Base-by-base conservation (phyloP, 2,888 invertebrate species). In the Brenthis hecate region DNA sequence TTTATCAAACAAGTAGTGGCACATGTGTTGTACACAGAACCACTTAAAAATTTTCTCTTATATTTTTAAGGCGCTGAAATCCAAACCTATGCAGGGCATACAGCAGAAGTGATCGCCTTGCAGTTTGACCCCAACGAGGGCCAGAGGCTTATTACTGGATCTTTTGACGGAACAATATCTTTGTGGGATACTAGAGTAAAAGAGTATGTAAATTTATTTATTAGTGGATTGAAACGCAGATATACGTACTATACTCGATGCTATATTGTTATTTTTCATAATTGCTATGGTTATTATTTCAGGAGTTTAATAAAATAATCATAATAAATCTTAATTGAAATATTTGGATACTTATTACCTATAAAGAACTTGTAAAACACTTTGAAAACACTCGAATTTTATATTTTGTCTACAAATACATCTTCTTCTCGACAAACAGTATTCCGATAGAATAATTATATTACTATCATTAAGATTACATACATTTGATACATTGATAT, bases 161-260 rank as follows among this genome's bases (percentile, higher is more conserved):
- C 97, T 3, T 97, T 97, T 82, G 97, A 97, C 80, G 94, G 95
- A 71, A 96, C 96, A 11, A 94, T 96, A 56, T 94, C 94, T 23
- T 84, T 97, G 74, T 97, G 96, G 96, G 97, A 97, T 83, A 94
- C 94, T 4, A 93, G 96, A 72, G 91, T 90, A 19, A 93, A 94
- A 66, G 93, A 94, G 95, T 95, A 79, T 85, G 86, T 79, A n/a
- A 53, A 61, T 56, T 3, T 13, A 61, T 36, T 16, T 6, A 6
- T 53, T 16, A 53, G 14, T 53, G 5, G 16, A n/a, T 43, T 43
- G 0, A n/a, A 51, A n/a, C 16, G 13, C 14, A 51, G 14, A 48
- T 13, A 47, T 23, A 16, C 6, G 3, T 14, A 4, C 5, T 2
- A 0, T 3, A 56, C 1, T 13, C 16, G 36, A n/a, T 13, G 16